Conservation (phyloP, 1,140 invertebrate species). For the Halyomorpha halys region DNA sequence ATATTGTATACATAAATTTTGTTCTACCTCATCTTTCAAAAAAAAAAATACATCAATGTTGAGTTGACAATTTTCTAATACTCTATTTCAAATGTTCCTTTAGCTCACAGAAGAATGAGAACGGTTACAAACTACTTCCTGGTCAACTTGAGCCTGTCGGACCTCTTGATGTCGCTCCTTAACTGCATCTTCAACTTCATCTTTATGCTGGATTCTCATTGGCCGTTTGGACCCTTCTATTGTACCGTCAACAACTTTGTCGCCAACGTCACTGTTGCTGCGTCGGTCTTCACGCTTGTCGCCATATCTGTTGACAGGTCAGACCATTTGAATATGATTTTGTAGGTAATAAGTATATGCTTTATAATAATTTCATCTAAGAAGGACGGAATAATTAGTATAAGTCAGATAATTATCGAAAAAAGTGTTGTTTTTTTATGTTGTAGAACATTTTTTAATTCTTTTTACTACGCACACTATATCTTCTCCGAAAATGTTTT, state of each 20-base stretch:
- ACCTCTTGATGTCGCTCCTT: conserved; percentile 78
- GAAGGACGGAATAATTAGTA: no score
- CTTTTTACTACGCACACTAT: no score
- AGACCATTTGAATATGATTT: conserved; percentile 32
- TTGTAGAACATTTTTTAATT: no score
- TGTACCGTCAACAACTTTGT: conserved; percentile 85
- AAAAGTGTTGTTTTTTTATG: no score
- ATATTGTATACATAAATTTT: no score
- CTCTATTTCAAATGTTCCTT: no score
- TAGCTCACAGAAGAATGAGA: conserved; percentile 70
- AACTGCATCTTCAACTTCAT: conserved; percentile 91
- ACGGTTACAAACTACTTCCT: conserved; percentile 94
- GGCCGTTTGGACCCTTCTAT: conserved; percentile 76
- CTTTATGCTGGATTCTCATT: conserved; percentile 66
- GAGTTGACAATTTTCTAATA: no score
- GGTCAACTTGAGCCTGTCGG: conserved; percentile 83
- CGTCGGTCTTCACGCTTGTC: conserved; percentile 82
- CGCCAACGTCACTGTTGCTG: conserved; percentile 74
- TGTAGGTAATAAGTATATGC: neutral
- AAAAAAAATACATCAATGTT: no score
- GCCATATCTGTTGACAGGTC: conserved; percentile 73
- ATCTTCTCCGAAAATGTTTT: no score
- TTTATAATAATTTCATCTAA: no score
- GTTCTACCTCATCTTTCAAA: no score
- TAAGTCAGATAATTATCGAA: no score